A percentile compares a stretch with the other conserved stretches of the same genome.
phyloP scores from a whole-genome alignment of 2,797 vertebrate genomes.

The Orientallactaga sibirica region DNA sequence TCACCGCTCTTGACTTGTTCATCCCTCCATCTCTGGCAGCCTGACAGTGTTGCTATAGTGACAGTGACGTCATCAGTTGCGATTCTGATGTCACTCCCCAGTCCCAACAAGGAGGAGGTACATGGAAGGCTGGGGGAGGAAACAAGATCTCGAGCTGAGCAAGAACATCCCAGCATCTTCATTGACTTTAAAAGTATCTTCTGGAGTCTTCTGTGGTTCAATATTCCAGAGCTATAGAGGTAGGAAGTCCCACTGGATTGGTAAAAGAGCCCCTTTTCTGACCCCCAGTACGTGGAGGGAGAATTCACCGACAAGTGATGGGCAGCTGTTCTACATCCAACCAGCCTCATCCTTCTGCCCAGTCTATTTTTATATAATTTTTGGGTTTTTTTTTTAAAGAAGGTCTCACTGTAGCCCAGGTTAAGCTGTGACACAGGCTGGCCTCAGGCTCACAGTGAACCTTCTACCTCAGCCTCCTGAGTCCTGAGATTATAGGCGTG shows the following conservation, averaged over 20 bases:
- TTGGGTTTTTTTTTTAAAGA: too few species aligned
- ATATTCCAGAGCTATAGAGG: constrained; percentile 68
- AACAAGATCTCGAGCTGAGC: constrained; percentile 79
- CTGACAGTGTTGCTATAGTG: constrained; percentile 75
- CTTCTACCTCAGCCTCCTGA: too few species aligned
- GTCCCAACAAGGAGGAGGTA: constrained; percentile 77
- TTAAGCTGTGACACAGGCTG: too few species aligned
- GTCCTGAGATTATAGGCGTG: too few species aligned
- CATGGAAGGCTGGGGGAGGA: constrained; percentile 74
- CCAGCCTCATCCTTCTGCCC: not conserved
- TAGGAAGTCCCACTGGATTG: constrained; percentile 32
- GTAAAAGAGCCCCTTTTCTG: constrained; percentile 44
- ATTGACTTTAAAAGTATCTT: constrained; percentile 67
- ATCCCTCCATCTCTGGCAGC: constrained; percentile 15
- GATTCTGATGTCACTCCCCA: constrained; percentile 84
- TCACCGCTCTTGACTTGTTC: not conserved
- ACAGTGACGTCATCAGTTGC: constrained; percentile 72
- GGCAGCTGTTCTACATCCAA: not conserved
- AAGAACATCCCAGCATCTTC: constrained; percentile 72
- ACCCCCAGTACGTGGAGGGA: constrained; percentile 29
- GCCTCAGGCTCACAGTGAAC: too few species aligned
- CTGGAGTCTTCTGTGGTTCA: constrained; percentile 72
- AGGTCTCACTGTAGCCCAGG: too few species aligned
- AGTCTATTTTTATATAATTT: not conserved
- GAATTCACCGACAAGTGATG: constrained; percentile 30